Conservation (phyloP, 2,888 invertebrate species). For the Pardosa pseudoannulata region DNA sequence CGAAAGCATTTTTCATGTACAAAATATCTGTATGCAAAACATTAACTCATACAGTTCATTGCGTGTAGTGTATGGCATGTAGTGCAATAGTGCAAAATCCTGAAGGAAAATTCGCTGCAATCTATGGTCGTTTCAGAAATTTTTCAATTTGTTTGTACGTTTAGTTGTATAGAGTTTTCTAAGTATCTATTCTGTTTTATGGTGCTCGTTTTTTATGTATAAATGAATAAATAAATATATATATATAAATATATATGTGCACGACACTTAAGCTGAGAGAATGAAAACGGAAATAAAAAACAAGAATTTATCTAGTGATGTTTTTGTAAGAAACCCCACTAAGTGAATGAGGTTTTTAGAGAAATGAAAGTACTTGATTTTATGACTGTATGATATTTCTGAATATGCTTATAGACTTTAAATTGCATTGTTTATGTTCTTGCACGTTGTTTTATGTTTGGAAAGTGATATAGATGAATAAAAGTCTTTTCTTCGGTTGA, state of each 20-base stretch:
- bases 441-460: constrained; percentile 54
- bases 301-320: neutral
- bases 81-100: too few relatives aligned
- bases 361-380: neutral
- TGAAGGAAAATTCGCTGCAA: too few relatives aligned
- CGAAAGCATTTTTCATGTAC: too few relatives aligned
- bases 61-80: too few relatives aligned
- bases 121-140: neutral
- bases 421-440: constrained; percentile 47
- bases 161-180: constrained; percentile 33
- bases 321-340: neutral
- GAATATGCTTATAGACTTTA: neutral
- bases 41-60: too few relatives aligned
- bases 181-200: constrained; percentile 9
- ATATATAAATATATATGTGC: neutral
- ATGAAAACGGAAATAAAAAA: too few relatives aligned
- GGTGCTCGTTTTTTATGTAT: neutral
- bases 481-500: neutral
- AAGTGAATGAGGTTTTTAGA: neutral
- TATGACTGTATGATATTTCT: neutral
- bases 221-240: too few relatives aligned
- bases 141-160: constrained; percentile 37
- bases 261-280: neutral
- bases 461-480: constrained; percentile 11
- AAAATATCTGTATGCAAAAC: too few relatives aligned